Conservation (phyloP, 2,888 invertebrate genomes). For the Scaptomyza flava region DNA sequence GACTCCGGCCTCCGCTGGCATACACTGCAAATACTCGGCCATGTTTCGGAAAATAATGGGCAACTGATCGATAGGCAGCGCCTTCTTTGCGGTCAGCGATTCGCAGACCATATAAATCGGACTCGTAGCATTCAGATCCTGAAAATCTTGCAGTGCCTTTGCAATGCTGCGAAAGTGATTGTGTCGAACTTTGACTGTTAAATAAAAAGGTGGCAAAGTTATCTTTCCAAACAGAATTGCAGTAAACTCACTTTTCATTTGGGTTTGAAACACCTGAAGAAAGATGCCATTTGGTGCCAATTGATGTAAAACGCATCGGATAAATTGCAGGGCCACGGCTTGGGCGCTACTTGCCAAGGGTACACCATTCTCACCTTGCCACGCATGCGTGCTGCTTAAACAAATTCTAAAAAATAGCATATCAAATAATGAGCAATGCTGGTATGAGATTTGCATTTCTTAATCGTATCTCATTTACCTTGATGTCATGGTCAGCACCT, state of each 20-base stretch:
- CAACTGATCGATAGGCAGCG: conserved; percentile 89
- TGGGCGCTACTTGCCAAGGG: conserved; percentile 97
- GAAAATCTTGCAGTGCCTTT: conserved; percentile 96
- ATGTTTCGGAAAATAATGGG: conserved; percentile 94
- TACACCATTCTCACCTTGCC: conserved; percentile 94
- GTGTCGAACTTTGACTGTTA: conserved; percentile 85
- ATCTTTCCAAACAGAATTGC: background rate
- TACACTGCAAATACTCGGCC: conserved; percentile 95
- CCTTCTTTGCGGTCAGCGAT: conserved; percentile 91
- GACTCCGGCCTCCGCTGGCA: conserved; percentile 92
- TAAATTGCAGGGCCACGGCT: conserved; percentile 98
- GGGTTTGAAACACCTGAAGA: conserved; percentile 96
- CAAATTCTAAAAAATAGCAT: conserved; percentile 53
- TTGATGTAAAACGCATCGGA: conserved; percentile 98
- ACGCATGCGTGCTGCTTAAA: conserved; percentile 91
- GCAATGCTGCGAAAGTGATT: conserved; percentile 98
- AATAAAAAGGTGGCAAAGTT: background rate
- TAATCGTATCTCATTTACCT: conserved; percentile 86
- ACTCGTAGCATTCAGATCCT: conserved; percentile 96
- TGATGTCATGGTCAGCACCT: conserved; percentile 94
- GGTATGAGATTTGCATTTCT: too few species aligned
- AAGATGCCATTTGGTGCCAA: conserved; percentile 98
- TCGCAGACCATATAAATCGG: conserved; percentile 93
- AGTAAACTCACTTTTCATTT: conserved; percentile 89
- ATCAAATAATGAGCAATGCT: background rate